Conservation (phyloP, 1,140 invertebrate genomes). For the Melanaphis sacchari region DNA sequence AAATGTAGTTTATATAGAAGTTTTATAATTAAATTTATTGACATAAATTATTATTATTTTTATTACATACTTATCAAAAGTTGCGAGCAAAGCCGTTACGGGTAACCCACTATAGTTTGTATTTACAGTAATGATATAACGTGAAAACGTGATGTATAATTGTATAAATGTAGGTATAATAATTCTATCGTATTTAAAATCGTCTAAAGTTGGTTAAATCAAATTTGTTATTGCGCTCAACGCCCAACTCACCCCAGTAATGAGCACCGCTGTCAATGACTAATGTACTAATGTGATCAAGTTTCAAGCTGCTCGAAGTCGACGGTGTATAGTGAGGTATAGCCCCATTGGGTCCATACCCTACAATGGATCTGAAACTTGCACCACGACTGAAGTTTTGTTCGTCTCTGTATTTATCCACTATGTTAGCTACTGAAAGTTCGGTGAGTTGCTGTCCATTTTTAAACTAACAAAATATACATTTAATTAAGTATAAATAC, state of each 20-base stretch:
- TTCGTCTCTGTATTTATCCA: conserved; percentile 40
- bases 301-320: conserved; percentile 74
- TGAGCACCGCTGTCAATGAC: conserved; percentile 72
- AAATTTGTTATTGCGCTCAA: neutral
- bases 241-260: conserved; percentile 64
- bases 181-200: neutral
- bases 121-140: too few relatives aligned
- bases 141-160: too few relatives aligned
- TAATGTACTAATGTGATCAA: conserved; percentile 68
- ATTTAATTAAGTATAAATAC: neutral
- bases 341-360: conserved; percentile 86
- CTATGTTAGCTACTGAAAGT: conserved; percentile 18
- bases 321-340: conserved; percentile 89
- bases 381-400: conserved; percentile 71
- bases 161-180: too few relatives aligned
- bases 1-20: too few relatives aligned
- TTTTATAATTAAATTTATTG: too few relatives aligned
- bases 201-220: neutral
- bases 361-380: conserved; percentile 88
- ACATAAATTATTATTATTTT: too few relatives aligned
- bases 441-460: conserved; percentile 36
- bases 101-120: too few relatives aligned
- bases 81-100: too few relatives aligned
- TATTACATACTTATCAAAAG: too few relatives aligned
- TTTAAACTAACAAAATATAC: conserved; percentile 10